Percentiles rank a stretch among this genome's conserved stretches.
These are phyloP conservation scores for Oncopodura yosiiana DNA, from an alignment of 1,140 invertebrate genomes.

Conservation along the genomic window DNA sequence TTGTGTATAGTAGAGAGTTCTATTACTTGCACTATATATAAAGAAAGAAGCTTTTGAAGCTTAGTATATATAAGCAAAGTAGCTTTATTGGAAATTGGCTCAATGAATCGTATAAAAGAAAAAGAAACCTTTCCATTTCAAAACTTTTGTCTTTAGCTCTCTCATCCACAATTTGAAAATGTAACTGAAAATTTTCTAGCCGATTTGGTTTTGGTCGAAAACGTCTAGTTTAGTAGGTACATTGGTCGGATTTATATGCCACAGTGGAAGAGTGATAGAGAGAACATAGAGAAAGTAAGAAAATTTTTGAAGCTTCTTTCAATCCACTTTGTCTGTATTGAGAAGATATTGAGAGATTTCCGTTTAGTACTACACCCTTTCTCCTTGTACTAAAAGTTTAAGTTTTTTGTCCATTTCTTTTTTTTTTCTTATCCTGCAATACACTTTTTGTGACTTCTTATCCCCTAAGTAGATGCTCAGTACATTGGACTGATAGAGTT, in stretches of 20 bases:
- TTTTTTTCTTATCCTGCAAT: conserved; percentile 1
- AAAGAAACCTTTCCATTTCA: conserved; percentile 23
- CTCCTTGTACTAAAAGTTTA: conserved; percentile 12
- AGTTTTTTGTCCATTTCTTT: conserved; percentile 18
- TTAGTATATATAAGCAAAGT: conserved; percentile 18
- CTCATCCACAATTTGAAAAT: conserved; percentile 21
- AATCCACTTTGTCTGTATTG: conserved; percentile 31
- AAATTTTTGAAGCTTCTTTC: conserved; percentile 15
- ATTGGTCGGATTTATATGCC: background rate
- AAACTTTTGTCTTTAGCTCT: conserved; percentile 29
- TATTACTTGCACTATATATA: too few relatives aligned
- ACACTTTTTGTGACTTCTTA: too few relatives aligned
- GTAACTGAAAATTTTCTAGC: conserved; percentile 28
- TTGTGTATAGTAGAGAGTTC: too few relatives aligned
- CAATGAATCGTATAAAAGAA: conserved; percentile 29
- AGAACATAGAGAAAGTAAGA: too few relatives aligned
- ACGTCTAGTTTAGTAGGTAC: background rate
- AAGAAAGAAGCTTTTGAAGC: too few relatives aligned
- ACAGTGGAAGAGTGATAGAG: too few relatives aligned
- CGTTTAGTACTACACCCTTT: conserved; percentile 27
- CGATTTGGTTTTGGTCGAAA: conserved; percentile 24
- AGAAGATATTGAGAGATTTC: conserved; percentile 29
- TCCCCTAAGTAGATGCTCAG: too few relatives aligned
- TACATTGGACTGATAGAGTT: too few relatives aligned
- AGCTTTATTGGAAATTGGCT: conserved; percentile 28